Evolutionary conservation across 2,888 invertebrate genomes (phyloP), one percentile per base, ranked within the genome.

Genomic region (Diploptera punctata): DNA sequence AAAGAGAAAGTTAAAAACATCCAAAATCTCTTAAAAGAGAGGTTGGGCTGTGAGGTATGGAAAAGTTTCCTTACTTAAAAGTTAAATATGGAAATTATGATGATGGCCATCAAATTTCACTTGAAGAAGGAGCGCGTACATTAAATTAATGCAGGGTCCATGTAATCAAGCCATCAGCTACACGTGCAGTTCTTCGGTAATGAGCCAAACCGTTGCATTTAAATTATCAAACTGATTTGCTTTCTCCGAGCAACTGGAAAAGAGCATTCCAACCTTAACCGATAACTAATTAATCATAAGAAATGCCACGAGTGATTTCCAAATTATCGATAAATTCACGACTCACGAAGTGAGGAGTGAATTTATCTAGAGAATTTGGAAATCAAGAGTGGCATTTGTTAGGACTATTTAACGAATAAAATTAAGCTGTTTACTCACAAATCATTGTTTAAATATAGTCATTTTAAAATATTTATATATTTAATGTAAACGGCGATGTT

Each of bases 121-220:
- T 52, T 52, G 52, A 52, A 52, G 24, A 52, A 52, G 47, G 19
- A 52, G 52, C 13, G 52, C 52, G 19, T 21, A 52, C 24, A 52
- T 52, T 52, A 52, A 52, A 52, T 52, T 52, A 52, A 52, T 52
- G 26, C 52, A 52, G 52, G 26, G 52, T 52, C 52, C 52, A 52
- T 52, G 52, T 52, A 52, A 52, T 52, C 24, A 52, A 9, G 52
- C 52, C 52, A 52, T 52, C 1, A 52, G 24, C 13, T 13, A 24
- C 52, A 52, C 52, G 52, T 52, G 52, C 13, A 4, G 13, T 3
- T 21, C 52, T 52, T 26, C 52, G 52, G 52, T 52, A 52, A 52
- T 52, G 52, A 52, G 52, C 52, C 52, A 52, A 52, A 52, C 52
- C 52, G 24, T 52, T 52, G 52, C 21, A 24, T 24, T 52, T 52